Base-by-base conservation (phyloP, 1,140 invertebrate genomes). In the Campoletis sonorensis region DNA sequence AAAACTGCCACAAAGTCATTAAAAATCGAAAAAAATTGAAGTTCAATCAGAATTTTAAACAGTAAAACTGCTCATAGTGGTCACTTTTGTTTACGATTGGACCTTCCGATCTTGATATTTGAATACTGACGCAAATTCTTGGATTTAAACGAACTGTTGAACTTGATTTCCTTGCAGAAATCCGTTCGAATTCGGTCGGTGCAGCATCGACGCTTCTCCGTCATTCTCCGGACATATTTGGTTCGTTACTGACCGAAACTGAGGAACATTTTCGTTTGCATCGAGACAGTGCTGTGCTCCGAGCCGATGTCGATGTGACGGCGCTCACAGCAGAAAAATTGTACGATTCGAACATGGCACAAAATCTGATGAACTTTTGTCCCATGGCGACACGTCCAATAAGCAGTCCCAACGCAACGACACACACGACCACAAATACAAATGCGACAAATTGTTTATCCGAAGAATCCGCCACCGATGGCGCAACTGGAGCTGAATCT, bases 171-270 rank as follows among this genome's bases (percentile, higher is more conserved):
- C 77, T 87, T 86, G 10, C 84, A 92, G 94, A 94, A 79, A 89
- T 90, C 3, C 90, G 94, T 64, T 95, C 94, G 21, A 94, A 94
- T 87, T 94, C 93, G 1, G 92, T 94, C 58, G 93, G 94, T 1
- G 93, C 93, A 15, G 91, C 93, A n/a, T 92, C 92, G 26, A 88
- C 89, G 1, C 84, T 81, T 0, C 80, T 82, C 3, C 89, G 90
- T 23, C 91, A 91, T 27, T 90, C 91, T 4, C 88, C 90, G 15
- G 93, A 94, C 64, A 88, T 93, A 27, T 93, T 93, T 73, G 92
- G 92, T 11, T 93, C 91, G 0, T 88, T 94, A 2, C 87, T 94
- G 2, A 92, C 91, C 54, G 93, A 94, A 83, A 94, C 93, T 0
- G 93, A 94, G 85, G 93, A 94, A 79, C 93, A 94, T 75, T 92